phyloP scores from a whole-genome alignment of 2,113 vertebrate genomes.

The Cepphus grylle region DNA sequence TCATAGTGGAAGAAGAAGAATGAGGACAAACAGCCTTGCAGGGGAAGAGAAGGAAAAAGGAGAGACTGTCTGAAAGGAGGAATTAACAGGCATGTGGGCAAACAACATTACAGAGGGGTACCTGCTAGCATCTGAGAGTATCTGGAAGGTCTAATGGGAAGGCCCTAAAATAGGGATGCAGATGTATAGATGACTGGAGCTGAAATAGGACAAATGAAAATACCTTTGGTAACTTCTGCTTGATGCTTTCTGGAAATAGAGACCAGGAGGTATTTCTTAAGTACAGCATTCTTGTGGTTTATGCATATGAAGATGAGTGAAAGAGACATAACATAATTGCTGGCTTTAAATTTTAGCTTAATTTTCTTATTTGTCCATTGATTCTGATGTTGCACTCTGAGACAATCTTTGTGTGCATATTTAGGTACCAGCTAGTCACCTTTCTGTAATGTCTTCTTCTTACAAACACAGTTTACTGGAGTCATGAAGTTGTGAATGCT shows the following conservation, averaged over 20 bases:
- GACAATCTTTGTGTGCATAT: not conserved
- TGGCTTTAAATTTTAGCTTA: not conserved
- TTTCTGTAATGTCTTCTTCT: not conserved
- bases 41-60: not conserved
- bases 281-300: not conserved
- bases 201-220: not conserved
- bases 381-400: not conserved
- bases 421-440: not conserved
- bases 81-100: too few species aligned
- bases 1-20: not conserved
- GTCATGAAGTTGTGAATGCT: slow-evolving; percentile 50
- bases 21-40: accelerated
- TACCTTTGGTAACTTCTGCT: not conserved
- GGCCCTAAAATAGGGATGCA: not conserved
- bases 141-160: not conserved
- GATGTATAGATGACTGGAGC: not conserved
- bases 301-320: not conserved
- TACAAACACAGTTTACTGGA: not conserved
- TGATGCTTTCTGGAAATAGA: not conserved
- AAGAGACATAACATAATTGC: not conserved
- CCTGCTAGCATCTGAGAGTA: not conserved
- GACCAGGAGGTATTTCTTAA: not conserved
- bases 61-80: not conserved
- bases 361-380: not conserved
- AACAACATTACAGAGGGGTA: not conserved